phyloP scores from a whole-genome alignment of 2,888 invertebrate species.

The Drosophila peninsularis region DNA sequence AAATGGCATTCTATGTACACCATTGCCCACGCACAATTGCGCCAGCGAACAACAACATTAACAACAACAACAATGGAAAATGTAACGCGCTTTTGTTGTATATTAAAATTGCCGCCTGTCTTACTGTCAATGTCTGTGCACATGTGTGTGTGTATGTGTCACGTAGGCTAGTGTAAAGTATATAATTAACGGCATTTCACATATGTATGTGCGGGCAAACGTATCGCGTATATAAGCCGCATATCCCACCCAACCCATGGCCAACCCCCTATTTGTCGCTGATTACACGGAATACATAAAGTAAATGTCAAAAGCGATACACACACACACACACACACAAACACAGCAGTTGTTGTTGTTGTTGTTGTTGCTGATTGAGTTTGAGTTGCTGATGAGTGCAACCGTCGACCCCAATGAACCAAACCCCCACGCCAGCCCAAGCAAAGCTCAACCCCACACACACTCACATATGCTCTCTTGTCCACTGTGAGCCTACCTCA shows the following conservation, averaged over 20 bases:
- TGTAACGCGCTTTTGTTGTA: constrained; percentile 74
- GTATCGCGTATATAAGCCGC: constrained; percentile 64
- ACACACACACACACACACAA: constrained; percentile 47
- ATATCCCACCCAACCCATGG: constrained; percentile 11
- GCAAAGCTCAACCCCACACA: constrained; percentile 12
- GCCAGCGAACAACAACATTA: constrained; percentile 46
- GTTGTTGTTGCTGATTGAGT: constrained; percentile 67
- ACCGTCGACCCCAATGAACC: constrained; percentile 57
- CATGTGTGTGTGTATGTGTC: constrained; percentile 43
- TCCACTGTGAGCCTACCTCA: constrained; percentile 58
- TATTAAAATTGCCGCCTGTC: constrained; percentile 73
- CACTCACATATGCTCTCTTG: constrained; percentile 10
- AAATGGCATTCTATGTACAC: constrained; percentile 59
- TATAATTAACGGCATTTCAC: constrained; percentile 73
- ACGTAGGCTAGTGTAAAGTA: constrained; percentile 70
- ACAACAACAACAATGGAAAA: constrained; percentile 45
- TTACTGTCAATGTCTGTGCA: constrained; percentile 36
- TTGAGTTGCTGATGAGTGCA: constrained; percentile 75
- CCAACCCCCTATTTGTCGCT: constrained; percentile 33
- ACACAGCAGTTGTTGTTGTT: constrained; percentile 3
- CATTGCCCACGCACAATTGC: constrained; percentile 65
- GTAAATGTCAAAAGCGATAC: constrained; percentile 78
- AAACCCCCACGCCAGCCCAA: constrained; percentile 18
- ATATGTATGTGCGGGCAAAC: constrained; percentile 55
- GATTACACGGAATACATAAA: constrained; percentile 76